phyloP scores from a whole-genome alignment of 1,140 invertebrate species.

The Homalodisca vitripennis region DNA sequence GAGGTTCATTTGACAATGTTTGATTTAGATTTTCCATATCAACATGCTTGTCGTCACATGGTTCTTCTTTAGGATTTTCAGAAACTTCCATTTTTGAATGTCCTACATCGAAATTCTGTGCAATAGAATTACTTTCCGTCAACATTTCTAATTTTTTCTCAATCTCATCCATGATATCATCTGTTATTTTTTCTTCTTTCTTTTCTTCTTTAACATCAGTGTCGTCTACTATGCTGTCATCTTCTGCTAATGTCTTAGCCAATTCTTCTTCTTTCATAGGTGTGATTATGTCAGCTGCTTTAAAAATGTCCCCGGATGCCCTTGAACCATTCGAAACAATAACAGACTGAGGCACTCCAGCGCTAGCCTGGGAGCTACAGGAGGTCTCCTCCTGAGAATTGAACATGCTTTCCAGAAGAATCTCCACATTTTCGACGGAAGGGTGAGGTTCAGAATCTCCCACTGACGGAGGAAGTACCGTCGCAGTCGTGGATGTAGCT shows the following conservation, averaged over 20 bases:
- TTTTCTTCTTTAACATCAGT: neutral
- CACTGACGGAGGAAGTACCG: neutral
- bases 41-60: neutral
- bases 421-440: slow-evolving; percentile 37
- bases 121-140: neutral
- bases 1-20: too few relatives aligned
- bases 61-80: neutral
- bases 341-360: slow-evolving; percentile 25
- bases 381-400: slow-evolving; percentile 30
- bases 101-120: neutral
- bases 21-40: too few relatives aligned
- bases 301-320: slow-evolving; percentile 1
- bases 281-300: neutral
- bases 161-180: slow-evolving; percentile 13
- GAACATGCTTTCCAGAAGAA: slow-evolving; percentile 40
- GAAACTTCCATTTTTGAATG: neutral
- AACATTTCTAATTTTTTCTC: slow-evolving; percentile 6
- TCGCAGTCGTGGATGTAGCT: neutral
- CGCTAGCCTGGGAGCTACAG: slow-evolving; percentile 6
- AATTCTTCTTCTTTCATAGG: slow-evolving; percentile 37
- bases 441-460: neutral
- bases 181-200: slow-evolving; percentile 2
- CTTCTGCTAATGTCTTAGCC: slow-evolving; percentile 30
- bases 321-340: slow-evolving; percentile 30
- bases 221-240: neutral